These are phyloP conservation scores for Netta rufina DNA, from an alignment of 2,797 vertebrate genomes.

Conservation along the genomic window DNA sequence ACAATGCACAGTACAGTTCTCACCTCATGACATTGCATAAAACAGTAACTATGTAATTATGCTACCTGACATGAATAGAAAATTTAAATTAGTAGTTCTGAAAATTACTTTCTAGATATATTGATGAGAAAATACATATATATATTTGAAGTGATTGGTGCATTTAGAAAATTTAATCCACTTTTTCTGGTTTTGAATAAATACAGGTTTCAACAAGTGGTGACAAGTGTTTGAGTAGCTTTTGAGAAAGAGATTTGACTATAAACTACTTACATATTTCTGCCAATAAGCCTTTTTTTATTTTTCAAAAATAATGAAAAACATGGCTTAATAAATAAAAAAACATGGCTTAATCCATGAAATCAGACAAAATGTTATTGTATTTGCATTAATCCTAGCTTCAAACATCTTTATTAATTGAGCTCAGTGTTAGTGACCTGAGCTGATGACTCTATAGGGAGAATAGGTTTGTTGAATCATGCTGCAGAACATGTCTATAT, in stretches of 20 bases:
- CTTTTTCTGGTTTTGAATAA: neutral
- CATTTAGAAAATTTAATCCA: neutral
- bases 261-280: neutral
- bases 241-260: neutral
- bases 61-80: neutral
- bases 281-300: neutral
- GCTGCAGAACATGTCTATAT: neutral
- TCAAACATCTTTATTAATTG: neutral
- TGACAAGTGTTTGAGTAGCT: neutral
- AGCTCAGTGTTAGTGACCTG: neutral
- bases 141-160: neutral
- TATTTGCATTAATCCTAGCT: neutral
- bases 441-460: neutral
- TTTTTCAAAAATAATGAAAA: neutral
- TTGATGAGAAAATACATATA: neutral
- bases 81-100: neutral
- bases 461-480: neutral
- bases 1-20: neutral
- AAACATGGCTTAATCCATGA: neutral
- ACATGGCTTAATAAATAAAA: no score
- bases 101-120: neutral
- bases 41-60: neutral
- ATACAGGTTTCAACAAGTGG: neutral
- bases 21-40: neutral
- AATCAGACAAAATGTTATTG: neutral